phyloP scores from a whole-genome alignment of 2,113 vertebrate genomes.

The Pelodiscus sinensis region DNA sequence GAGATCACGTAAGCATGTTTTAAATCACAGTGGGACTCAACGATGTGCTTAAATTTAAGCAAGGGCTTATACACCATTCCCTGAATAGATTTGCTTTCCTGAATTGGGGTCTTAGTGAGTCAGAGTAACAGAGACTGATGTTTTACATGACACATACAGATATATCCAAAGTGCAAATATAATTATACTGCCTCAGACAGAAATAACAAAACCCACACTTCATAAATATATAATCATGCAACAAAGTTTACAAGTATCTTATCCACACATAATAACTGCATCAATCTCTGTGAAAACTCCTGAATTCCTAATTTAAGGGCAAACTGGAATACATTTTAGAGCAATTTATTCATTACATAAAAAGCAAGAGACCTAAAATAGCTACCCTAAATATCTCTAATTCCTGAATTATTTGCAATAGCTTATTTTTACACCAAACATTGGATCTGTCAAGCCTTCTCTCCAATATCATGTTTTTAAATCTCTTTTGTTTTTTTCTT shows the following conservation, averaged over 20 bases:
- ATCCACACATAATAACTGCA: not conserved
- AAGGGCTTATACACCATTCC: not conserved
- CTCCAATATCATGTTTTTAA: not conserved
- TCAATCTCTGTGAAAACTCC: not conserved
- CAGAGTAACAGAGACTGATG: not conserved
- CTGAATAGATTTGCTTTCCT: not conserved
- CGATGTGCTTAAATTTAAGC: not conserved
- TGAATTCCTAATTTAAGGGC: not conserved
- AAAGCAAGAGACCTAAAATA: not conserved
- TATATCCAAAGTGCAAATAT: not conserved
- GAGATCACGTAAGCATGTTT: not conserved
- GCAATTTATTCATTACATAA: not conserved
- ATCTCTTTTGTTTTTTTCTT: not conserved
- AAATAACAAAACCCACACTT: not conserved
- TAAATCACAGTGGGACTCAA: not conserved
- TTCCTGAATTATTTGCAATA: not conserved
- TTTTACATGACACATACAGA: not conserved
- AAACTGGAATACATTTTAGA: not conserved
- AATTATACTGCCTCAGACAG: not conserved
- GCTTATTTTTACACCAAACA: rapidly evolving
- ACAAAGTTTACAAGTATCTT: not conserved
- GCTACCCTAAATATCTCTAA: not conserved
- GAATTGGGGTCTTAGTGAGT: not conserved
- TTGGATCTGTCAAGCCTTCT: not conserved
- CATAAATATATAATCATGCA: not conserved